phyloP scores from a whole-genome alignment of 1,140 invertebrate species.

The Trachymyrmex cornetzi region DNA sequence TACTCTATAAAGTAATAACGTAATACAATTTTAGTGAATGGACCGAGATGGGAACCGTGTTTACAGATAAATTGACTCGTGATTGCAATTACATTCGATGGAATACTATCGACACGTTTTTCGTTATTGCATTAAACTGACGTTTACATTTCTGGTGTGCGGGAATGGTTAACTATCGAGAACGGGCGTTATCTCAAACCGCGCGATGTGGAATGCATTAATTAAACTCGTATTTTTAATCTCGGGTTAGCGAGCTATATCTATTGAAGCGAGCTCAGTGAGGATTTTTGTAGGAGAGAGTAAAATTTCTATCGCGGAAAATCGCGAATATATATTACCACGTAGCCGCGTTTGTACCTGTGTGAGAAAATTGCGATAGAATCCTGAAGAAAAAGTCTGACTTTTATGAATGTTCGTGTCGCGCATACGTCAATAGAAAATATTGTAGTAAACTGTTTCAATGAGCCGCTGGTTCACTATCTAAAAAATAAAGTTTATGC shows the following conservation, averaged over 20 bases:
- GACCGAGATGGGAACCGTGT: not conserved
- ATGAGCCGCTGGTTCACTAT: constrained; percentile 38
- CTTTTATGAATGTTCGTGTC: not conserved
- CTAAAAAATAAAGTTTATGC: constrained; percentile 59
- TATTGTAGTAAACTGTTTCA: constrained; percentile 52
- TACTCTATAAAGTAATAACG: not conserved
- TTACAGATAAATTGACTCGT: constrained; percentile 39
- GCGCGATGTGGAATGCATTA: constrained; percentile 49
- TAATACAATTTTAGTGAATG: not conserved
- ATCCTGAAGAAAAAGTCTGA: constrained; percentile 15
- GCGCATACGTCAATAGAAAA: constrained; percentile 36
- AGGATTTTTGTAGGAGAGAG: constrained; percentile 32
- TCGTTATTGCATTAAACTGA: constrained; percentile 44
- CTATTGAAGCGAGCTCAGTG: constrained; percentile 8
- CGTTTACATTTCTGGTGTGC: constrained; percentile 38
- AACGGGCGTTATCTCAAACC: constrained; percentile 31
- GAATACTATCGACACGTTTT: constrained; percentile 30
- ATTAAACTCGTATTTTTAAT: constrained; percentile 53
- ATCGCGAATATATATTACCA: constrained; percentile 27
- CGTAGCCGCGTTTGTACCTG: not conserved
- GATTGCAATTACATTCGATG: constrained; percentile 20
- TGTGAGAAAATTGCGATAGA: constrained; percentile 32
- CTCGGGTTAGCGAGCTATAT: constrained; percentile 12
- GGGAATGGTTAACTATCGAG: constrained; percentile 11
- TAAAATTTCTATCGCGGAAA: constrained; percentile 50